These are phyloP conservation scores for Eueides isabella DNA, from an alignment of 1,140 invertebrate genomes.

Conservation along the genomic window DNA sequence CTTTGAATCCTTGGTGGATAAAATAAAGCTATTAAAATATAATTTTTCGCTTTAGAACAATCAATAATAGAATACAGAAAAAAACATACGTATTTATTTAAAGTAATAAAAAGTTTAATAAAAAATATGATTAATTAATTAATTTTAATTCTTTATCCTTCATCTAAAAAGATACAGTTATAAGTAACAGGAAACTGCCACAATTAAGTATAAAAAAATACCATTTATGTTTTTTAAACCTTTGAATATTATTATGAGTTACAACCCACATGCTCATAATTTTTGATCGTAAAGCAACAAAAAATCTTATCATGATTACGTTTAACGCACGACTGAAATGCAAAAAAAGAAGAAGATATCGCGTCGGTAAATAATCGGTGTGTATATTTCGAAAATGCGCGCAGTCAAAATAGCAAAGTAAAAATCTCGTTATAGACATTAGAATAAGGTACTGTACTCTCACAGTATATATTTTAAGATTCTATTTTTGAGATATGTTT, in stretches of 20 bases:
- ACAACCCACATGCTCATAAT: constrained; percentile 16
- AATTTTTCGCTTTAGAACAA: no score
- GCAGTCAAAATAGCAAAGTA: background rate
- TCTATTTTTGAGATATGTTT: no score
- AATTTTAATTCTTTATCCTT: background rate
- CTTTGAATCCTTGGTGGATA: background rate
- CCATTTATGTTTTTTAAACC: background rate
- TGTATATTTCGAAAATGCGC: background rate
- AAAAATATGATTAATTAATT: no score
- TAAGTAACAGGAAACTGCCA: constrained; percentile 6
- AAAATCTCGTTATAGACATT: background rate
- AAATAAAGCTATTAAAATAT: no score
- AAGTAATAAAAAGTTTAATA: no score
- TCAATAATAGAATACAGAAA: no score
- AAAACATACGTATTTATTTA: no score
- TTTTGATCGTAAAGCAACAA: constrained; percentile 14
- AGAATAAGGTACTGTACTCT: no score
- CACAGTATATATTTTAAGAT: no score
- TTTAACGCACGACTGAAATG: constrained; percentile 36
- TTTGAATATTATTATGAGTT: constrained; percentile 21
- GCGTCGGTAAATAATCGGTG: background rate
- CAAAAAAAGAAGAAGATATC: constrained; percentile 21
- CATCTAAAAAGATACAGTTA: background rate
- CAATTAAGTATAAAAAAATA: constrained; percentile 15
- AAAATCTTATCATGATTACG: constrained; percentile 34